Base-by-base conservation (phyloP, 2,113 vertebrate genomes). In the Cyanoramphus novaezelandiae region DNA sequence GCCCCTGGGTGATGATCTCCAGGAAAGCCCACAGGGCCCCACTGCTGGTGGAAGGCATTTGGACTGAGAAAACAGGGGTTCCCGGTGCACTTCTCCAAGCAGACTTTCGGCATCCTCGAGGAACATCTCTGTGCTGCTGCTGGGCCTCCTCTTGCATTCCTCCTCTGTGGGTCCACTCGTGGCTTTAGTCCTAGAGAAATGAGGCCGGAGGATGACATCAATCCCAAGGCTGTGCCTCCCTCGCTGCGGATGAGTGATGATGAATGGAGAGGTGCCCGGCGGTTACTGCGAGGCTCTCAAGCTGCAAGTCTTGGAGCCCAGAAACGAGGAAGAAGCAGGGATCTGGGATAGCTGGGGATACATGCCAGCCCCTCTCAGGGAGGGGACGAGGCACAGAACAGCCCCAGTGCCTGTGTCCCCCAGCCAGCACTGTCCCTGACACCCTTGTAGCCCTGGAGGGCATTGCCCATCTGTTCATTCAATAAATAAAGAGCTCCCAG, bases 341-440 rank as follows among this genome's bases (percentile, higher is more conserved):
- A 47, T 6, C 21, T 4, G 65, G 70, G 33, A 16, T 50, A 70
- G 35, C 55, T 57, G 55, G 13, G 55, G 33, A n/a, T 21, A 21
- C 55, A 33, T 59, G 33, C 20, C 33, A 59, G 33, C 33, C 9
- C 9, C 13, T 59, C 11, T 33, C 55, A 59, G 55, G 1, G 3
- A 35, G 35, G 49, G 47, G 55, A 33, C 0, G 3, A 59, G 33
- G 20, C 68, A 31, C 27, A 2, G 23, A 53, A 68, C 0, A 3
- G n/a, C 35, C 60, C 41, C 74, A 17, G 1, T 0, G 2, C 31
- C 33, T 27, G 15, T 59, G 19, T 55, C 43, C 41, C 4, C 0
- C 18, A 10, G 18, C 47, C 41, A 37, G 52, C 62, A 8, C 27
- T 8, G 39, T 53, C 67, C 46, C 80, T 43, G 37, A 23, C 20